Percentiles rank a stretch among this genome's conserved stretches.
Conservation (phyloP, 2,888 invertebrate genomes). For the Galerucella nymphaeae region DNA sequence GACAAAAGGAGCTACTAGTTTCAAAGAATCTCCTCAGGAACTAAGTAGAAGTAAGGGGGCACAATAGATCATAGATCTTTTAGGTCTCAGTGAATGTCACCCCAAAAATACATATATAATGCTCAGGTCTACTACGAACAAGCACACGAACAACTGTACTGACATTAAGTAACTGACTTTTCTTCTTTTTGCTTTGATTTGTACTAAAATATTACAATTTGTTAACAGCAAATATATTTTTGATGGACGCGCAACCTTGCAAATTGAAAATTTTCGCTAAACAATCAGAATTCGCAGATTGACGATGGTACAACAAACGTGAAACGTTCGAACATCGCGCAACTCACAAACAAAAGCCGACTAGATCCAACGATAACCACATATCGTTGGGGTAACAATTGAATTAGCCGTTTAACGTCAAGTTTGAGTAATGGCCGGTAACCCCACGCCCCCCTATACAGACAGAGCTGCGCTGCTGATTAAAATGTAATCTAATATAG, state of each 20-base stretch:
- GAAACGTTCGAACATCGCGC: conserved; percentile 48
- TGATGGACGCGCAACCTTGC: not conserved
- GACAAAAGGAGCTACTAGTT: too few relatives aligned
- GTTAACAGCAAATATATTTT: too few relatives aligned
- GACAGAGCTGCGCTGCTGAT: conserved; percentile 62
- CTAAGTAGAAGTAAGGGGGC: too few relatives aligned
- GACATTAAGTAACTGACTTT: too few relatives aligned
- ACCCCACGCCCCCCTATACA: conserved; percentile 56
- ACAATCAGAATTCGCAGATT: conserved; percentile 22
- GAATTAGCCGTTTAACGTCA: conserved; percentile 67
- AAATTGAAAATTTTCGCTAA: not conserved
- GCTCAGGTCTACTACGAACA: too few relatives aligned
- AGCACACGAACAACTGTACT: too few relatives aligned
- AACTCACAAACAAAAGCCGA: conserved; percentile 46
- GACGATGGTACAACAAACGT: conserved; percentile 14
- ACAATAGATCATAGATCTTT: too few relatives aligned
- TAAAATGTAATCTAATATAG: conserved; percentile 69
- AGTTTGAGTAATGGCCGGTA: conserved; percentile 67
- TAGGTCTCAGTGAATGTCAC: too few relatives aligned
- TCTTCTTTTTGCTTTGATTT: too few relatives aligned
- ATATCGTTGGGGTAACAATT: conserved; percentile 66
- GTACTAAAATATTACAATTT: too few relatives aligned
- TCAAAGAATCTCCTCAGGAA: too few relatives aligned
- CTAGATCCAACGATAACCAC: conserved; percentile 64
- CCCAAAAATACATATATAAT: too few relatives aligned